Conservation (phyloP, 30 jellyfish, hydroid and myxozoan genomes). For the Haliclystus octoradiatus region DNA sequence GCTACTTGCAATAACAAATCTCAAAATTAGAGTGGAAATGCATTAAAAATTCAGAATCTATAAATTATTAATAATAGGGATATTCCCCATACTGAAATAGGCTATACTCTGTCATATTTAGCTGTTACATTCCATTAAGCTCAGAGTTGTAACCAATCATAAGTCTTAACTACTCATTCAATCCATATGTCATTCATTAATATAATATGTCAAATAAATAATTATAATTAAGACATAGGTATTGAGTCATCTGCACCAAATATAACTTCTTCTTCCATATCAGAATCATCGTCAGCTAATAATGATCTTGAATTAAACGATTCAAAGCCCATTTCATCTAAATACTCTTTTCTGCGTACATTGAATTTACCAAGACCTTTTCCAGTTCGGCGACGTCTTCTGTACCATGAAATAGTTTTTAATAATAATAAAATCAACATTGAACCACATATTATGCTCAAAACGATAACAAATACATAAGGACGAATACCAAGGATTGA, state of each 20-base stretch:
- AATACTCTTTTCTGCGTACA: conserved; percentile 43
- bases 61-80: too few relatives aligned
- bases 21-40: too few relatives aligned
- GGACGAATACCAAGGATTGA: conserved; percentile 58
- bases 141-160: too few relatives aligned
- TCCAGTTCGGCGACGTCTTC: conserved; percentile 27
- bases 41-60: too few relatives aligned
- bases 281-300: conserved; percentile 63
- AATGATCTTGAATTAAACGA: conserved; percentile 48
- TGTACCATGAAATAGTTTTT: conserved; percentile 24
- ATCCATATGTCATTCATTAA: too few relatives aligned
- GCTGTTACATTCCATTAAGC: too few relatives aligned
- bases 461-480: conserved; percentile 44
- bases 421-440: conserved; percentile 35
- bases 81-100: too few relatives aligned
- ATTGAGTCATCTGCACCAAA: conserved; percentile 52
- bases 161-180: too few relatives aligned
- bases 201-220: too few relatives aligned
- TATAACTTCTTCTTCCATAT: conserved; percentile 80
- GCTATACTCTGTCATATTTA: too few relatives aligned
- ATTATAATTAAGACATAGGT: conserved; percentile 1
- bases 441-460: conserved; percentile 53
- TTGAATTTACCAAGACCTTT: conserved; percentile 32
- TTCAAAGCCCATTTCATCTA: conserved; percentile 47
- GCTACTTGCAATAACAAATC: too few relatives aligned